Percentiles rank a stretch among this genome's conserved stretches.
Evolutionary conservation across 2,797 vertebrate genomes (phyloP).

Genomic region (Ciconia nigra): DNA sequence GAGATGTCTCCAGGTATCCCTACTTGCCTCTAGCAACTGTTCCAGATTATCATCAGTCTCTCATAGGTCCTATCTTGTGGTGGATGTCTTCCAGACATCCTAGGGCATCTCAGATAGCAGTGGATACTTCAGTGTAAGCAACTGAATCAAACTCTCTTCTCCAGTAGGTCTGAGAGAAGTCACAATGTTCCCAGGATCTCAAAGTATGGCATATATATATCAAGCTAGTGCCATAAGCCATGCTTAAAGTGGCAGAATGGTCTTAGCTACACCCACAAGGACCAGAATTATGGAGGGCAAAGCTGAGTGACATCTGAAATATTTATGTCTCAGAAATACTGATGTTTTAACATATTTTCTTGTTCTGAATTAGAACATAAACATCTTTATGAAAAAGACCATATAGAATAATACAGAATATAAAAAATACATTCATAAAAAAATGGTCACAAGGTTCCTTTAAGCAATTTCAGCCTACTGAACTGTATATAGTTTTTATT

Average conservation of each 20-base stretch:
- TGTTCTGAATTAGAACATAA: neutral
- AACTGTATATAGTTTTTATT: neutral
- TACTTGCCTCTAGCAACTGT: neutral
- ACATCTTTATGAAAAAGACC: neutral
- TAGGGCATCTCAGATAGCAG: neutral
- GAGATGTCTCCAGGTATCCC: neutral
- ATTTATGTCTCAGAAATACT: neutral
- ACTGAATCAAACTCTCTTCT: neutral
- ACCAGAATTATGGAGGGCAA: neutral
- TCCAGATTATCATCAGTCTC: neutral
- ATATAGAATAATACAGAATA: neutral
- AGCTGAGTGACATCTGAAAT: neutral
- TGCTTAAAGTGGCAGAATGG: neutral
- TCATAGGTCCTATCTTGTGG: neutral
- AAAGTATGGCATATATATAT: neutral
- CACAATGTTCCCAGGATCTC: neutral
- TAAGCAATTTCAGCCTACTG: neutral
- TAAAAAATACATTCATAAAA: neutral
- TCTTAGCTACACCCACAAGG: neutral
- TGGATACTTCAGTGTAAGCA: neutral
- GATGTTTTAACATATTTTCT: neutral
- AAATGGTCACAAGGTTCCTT: neutral
- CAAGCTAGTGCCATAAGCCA: neutral
- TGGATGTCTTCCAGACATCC: neutral
- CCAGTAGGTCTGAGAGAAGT: neutral